Conservation (phyloP, 1,140 invertebrate genomes). For the Procambarus clarkii region DNA sequence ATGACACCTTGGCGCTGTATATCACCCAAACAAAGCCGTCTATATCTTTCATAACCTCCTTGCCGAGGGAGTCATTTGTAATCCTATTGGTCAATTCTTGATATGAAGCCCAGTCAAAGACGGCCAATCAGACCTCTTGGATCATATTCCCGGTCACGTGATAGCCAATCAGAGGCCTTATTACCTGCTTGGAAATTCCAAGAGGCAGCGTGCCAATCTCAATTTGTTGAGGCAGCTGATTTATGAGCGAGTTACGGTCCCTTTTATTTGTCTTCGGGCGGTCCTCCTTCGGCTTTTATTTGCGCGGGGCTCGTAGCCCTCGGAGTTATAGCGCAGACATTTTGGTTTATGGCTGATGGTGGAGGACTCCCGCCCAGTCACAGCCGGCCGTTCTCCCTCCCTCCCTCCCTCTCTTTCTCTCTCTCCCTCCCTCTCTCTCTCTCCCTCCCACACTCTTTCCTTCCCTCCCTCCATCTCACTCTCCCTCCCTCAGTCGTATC, state of each 20-base stretch:
- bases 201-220: conserved; percentile 55
- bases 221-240: conserved; percentile 52
- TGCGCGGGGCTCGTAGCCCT: conserved; percentile 49
- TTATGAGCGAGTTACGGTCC: conserved; percentile 60
- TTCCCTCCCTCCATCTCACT: no score
- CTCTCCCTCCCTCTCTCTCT: no score
- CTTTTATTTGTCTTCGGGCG: conserved; percentile 68
- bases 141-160: conserved; percentile 68
- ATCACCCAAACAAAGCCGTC: conserved; percentile 66
- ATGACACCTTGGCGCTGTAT: conserved; percentile 52
- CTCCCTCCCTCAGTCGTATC: no score
- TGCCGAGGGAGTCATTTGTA: conserved; percentile 37
- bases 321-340: conserved; percentile 66
- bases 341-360: conserved; percentile 64
- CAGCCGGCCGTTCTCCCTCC: background rate
- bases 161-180: conserved; percentile 68
- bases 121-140: conserved; percentile 81
- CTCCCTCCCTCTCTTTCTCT: no score
- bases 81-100: conserved; percentile 63
- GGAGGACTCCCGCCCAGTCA: background rate
- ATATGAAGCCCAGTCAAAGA: conserved; percentile 77
- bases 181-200: conserved; percentile 67
- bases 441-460: no score
- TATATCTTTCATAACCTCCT: conserved; percentile 55
- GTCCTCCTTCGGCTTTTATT: conserved; percentile 60